phyloP scores from a whole-genome alignment of 1,140 invertebrate species.

The Drosophila dunni region DNA sequence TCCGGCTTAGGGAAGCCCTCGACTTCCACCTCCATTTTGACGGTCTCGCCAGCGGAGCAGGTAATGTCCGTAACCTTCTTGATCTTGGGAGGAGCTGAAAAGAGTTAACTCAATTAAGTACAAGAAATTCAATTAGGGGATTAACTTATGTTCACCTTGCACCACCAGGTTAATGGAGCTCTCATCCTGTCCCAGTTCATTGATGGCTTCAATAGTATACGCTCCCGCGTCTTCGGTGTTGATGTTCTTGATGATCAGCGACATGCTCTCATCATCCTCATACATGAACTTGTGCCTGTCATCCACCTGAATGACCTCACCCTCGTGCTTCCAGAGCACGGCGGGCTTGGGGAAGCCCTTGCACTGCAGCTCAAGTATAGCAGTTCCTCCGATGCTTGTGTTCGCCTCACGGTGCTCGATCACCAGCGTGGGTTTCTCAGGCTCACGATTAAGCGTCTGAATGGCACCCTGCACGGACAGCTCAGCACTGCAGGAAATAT shows the following conservation, averaged over 20 bases:
- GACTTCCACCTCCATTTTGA: slow-evolving; percentile 92
- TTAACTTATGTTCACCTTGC: slow-evolving; percentile 85
- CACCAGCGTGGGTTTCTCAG: slow-evolving; percentile 91
- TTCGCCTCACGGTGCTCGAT: slow-evolving; percentile 91
- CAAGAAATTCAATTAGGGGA: background rate
- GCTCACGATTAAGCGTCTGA: slow-evolving; percentile 92
- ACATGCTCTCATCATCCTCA: slow-evolving; percentile 96
- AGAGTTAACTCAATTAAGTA: background rate
- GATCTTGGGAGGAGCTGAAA: slow-evolving; percentile 90
- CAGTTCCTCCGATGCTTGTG: slow-evolving; percentile 93
- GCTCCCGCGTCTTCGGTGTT: slow-evolving; percentile 92
- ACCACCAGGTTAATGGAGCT: slow-evolving; percentile 91
- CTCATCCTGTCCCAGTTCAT: slow-evolving; percentile 94
- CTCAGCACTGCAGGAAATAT: slow-evolving; percentile 97
- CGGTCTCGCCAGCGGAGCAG: slow-evolving; percentile 88
- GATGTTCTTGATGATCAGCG: slow-evolving; percentile 95
- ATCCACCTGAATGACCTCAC: slow-evolving; percentile 91
- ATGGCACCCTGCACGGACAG: slow-evolving; percentile 95
- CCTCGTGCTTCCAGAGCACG: slow-evolving; percentile 95
- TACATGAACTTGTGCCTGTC: slow-evolving; percentile 94
- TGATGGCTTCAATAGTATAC: slow-evolving; percentile 93
- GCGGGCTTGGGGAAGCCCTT: slow-evolving; percentile 97
- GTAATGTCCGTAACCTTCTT: slow-evolving; percentile 91
- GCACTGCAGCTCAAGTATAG: slow-evolving; percentile 97
- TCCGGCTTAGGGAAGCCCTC: slow-evolving; percentile 93